phyloP scores from a whole-genome alignment of 1,140 invertebrate species.

The Drosophila watanabei region DNA sequence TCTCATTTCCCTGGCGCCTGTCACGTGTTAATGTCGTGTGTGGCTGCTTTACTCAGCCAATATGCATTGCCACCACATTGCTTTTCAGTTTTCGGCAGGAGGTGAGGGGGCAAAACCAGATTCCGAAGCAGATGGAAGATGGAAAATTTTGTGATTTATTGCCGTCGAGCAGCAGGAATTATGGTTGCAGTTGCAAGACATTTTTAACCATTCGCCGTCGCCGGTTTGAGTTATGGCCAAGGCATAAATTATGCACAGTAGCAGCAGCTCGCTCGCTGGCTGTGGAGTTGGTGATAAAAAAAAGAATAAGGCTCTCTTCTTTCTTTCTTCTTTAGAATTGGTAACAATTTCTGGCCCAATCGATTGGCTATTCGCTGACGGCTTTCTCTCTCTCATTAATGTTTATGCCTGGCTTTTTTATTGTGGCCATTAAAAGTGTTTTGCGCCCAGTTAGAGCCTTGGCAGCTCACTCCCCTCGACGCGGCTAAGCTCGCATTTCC shows the following conservation, averaged over 20 bases:
- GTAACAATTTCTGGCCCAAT: constrained; percentile 9
- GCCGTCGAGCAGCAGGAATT: constrained; percentile 41
- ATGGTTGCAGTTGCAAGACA: constrained; percentile 53
- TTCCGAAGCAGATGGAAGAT: constrained; percentile 48
- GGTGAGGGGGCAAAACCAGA: background rate
- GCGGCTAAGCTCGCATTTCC: constrained; percentile 52
- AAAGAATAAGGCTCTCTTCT: background rate
- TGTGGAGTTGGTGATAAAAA: constrained; percentile 5
- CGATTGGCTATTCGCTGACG: background rate
- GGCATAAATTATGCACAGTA: constrained; percentile 44
- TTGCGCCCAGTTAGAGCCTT: constrained; percentile 19
- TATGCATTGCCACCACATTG: constrained; percentile 2
- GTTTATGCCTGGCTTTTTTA: constrained; percentile 36
- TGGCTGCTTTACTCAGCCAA: constrained; percentile 5
- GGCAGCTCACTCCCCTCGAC: background rate
- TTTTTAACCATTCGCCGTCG: constrained; percentile 47
- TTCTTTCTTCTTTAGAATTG: background rate
- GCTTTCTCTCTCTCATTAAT: constrained; percentile 20
- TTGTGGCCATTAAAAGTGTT: constrained; percentile 34
- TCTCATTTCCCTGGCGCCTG: constrained; percentile 37
- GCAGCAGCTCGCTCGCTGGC: constrained; percentile 5
- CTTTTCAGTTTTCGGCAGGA: constrained; percentile 5
- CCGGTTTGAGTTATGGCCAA: constrained; percentile 41
- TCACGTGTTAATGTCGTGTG: constrained; percentile 48
- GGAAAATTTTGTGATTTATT: constrained; percentile 58